These are phyloP conservation scores for Polydrusus tereticollis DNA, from an alignment of 2,888 invertebrate species.

Conservation along the genomic window DNA sequence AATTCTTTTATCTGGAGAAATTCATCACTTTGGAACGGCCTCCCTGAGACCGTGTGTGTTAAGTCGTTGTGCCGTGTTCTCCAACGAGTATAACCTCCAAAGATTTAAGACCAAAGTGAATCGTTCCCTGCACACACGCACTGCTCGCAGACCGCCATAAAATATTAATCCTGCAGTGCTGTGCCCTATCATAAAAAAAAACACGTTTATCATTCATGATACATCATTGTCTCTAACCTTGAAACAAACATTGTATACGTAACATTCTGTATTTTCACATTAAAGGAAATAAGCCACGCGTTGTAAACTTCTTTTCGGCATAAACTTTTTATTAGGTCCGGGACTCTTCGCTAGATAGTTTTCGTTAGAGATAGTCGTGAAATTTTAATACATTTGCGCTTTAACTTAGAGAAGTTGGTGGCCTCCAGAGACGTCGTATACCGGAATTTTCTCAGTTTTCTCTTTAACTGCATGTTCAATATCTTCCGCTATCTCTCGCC, in stretches of 20 bases:
- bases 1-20: too few species aligned
- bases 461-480: background rate
- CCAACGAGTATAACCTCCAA: too few species aligned
- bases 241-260: background rate
- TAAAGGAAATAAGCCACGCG: slow-evolving; percentile 37
- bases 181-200: too few species aligned
- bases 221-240: too few species aligned
- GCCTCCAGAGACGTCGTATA: slow-evolving; percentile 33
- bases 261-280: slow-evolving; percentile 7
- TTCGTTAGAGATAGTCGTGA: slow-evolving; percentile 57
- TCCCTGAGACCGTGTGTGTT: too few species aligned
- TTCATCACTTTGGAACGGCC: too few species aligned
- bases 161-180: too few species aligned
- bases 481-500: slow-evolving; percentile 20
- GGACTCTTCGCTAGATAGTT: slow-evolving; percentile 57
- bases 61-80: too few species aligned
- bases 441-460: slow-evolving; percentile 24
- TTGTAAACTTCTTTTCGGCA: slow-evolving; percentile 38
- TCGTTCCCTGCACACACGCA: too few species aligned
- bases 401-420: slow-evolving; percentile 30
- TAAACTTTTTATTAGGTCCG: slow-evolving; percentile 56
- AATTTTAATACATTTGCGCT: slow-evolving; percentile 55
- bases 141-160: too few species aligned
- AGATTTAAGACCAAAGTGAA: too few species aligned
- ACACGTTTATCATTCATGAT: too few species aligned